These are phyloP conservation scores for Amphiprion clarkii DNA, from an alignment of 2,797 vertebrate genomes.

Conservation along the genomic window DNA sequence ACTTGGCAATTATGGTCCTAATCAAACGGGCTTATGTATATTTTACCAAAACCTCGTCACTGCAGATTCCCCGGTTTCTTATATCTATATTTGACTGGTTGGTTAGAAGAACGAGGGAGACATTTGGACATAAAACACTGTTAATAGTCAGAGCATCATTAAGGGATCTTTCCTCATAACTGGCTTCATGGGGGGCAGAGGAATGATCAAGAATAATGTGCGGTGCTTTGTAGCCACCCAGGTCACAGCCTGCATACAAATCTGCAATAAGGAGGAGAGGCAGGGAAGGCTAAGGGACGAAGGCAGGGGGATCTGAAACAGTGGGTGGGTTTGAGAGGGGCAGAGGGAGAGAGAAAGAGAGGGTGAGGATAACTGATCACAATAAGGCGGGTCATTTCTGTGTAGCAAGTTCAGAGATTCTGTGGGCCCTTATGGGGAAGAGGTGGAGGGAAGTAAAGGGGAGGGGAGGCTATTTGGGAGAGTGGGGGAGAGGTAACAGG, in stretches of 20 bases:
- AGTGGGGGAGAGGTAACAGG: slow-evolving; percentile 69
- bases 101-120: slow-evolving; percentile 87
- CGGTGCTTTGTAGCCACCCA: slow-evolving; percentile 92
- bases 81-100: slow-evolving; percentile 87
- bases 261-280: slow-evolving; percentile 87
- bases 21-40: slow-evolving; percentile 71
- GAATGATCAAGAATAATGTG: slow-evolving; percentile 98
- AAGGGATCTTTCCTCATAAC: slow-evolving; percentile 97
- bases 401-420: slow-evolving; percentile 78
- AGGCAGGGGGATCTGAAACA: slow-evolving; percentile 67
- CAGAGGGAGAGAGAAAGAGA: slow-evolving; percentile 59
- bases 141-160: slow-evolving; percentile 96
- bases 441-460: slow-evolving; percentile 65
- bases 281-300: slow-evolving; percentile 58
- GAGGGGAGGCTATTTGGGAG: slow-evolving; percentile 67
- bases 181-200: slow-evolving; percentile 92
- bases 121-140: slow-evolving; percentile 95
- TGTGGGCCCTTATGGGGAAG: slow-evolving; percentile 67
- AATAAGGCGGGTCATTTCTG: slow-evolving; percentile 78
- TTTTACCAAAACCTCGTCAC: slow-evolving; percentile 75
- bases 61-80: slow-evolving; percentile 69
- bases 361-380: slow-evolving; percentile 77
- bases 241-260: slow-evolving; percentile 99
- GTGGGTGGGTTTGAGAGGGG: slow-evolving; percentile 71
- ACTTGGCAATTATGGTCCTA: slow-evolving; percentile 56